A percentile compares a stretch with the other conserved stretches of the same genome.
Evolutionary conservation across 2,888 invertebrate species (phyloP).

Genomic region (Ypsolopha sequella): DNA sequence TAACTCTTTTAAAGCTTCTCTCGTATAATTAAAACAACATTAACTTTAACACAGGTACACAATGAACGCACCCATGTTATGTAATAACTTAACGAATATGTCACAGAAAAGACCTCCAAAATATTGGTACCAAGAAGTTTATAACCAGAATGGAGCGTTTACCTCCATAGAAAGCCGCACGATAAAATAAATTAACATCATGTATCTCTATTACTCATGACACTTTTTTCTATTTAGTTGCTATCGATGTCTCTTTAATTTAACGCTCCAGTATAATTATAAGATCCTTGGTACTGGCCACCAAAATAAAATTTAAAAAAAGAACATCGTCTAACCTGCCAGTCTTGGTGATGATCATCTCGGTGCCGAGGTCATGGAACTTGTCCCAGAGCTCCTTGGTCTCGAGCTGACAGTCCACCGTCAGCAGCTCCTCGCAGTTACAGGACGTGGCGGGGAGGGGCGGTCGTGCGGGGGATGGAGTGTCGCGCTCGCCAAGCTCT

Average conservation of each 20-base stretch:
- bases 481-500: conserved; percentile 64
- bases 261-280: too few relatives aligned
- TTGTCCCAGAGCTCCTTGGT: conserved; percentile 98
- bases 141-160: too few relatives aligned
- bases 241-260: background rate
- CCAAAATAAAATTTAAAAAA: background rate
- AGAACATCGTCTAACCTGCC: conserved; percentile 79
- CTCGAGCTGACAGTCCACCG: conserved; percentile 92
- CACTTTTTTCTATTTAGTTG: background rate
- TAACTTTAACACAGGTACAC: too few relatives aligned
- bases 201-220: too few relatives aligned
- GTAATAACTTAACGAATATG: too few relatives aligned
- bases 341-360: conserved; percentile 98
- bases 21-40: too few relatives aligned
- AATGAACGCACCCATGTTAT: too few relatives aligned
- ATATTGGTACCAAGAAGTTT: too few relatives aligned
- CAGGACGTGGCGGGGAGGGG: conserved; percentile 71
- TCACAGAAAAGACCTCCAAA: too few relatives aligned
- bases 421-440: conserved; percentile 85
- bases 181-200: too few relatives aligned
- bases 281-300: background rate
- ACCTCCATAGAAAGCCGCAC: too few relatives aligned
- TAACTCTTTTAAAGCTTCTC: too few relatives aligned
- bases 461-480: conserved; percentile 58
- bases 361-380: conserved; percentile 94